Percentiles rank a stretch among this genome's conserved stretches.
These are phyloP conservation scores for Lepidochrysops patricia DNA, from an alignment of 2,888 invertebrate species.

Conservation along the genomic window DNA sequence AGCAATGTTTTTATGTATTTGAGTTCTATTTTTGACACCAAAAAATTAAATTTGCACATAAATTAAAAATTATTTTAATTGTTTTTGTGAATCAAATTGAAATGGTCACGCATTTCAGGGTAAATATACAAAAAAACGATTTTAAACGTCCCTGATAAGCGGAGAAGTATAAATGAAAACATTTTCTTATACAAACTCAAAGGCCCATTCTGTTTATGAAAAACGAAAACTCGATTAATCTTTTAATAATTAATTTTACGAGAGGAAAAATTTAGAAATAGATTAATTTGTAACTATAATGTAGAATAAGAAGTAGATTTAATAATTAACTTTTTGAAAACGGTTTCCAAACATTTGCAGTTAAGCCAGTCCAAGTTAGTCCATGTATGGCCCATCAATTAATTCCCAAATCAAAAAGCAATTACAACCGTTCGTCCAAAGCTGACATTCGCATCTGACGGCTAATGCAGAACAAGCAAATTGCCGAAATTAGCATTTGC, in stretches of 20 bases:
- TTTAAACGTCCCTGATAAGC: neutral
- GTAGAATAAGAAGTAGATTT: no score
- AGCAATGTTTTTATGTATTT: no score
- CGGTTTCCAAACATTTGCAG: no score
- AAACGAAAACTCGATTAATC: neutral
- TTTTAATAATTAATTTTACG: neutral
- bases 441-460: neutral
- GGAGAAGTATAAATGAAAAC: neutral
- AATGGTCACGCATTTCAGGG: no score
- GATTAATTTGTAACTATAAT: no score
- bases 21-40: no score
- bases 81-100: no score
- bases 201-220: neutral
- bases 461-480: constrained; percentile 1
- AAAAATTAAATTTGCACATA: no score
- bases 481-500: neutral
- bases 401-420: neutral
- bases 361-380: neutral
- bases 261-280: no score
- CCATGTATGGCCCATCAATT: neutral
- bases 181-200: neutral
- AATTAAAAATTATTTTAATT: no score
- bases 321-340: neutral
- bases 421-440: neutral
- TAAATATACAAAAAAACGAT: neutral